Evolutionary conservation across 2,113 vertebrate species (phyloP), one percentile per base, ranked within the genome.

Genomic region (Gallinago jamesoni): DNA sequence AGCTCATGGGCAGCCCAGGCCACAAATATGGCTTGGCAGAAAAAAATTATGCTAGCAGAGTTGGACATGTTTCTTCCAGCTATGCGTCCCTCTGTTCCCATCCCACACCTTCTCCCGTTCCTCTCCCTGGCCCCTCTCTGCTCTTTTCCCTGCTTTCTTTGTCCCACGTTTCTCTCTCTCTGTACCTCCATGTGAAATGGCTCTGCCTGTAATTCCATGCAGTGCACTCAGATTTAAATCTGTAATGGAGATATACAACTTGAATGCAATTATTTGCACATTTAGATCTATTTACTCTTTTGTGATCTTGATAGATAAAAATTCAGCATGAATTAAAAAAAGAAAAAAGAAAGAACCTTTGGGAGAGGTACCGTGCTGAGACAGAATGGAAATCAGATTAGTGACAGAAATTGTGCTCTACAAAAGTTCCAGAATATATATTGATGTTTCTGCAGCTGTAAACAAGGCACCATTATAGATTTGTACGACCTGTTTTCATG

Each of bases 401-500:
- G 56, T 47, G 69, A 60, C 64, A 91, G 70, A 69, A 91, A 28
- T 8, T 59, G 37, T 43, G 47, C 39, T 64, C 25, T 68, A 53
- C 63, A 63, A 35, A 69, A 92, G 89, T 37, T 62, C 43, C 74
- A 87, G 63, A 75, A 27, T 35, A 33, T 56, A 13, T 25, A 27
- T 7, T 48, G 74, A n/a, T 57, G 10, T 73, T 70, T 64, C 7
- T 53, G 74, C 33, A 82, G 43, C 63, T 87, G 33, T 91, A 87
- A 83, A 41, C 39, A 97, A 97, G 95, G 96, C 96, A 97, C 85
- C 43, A 0, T 60, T 80, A 48, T 1, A 77, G 74, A 75, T 37
- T 41, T 63, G 27, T 35, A 31, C 0, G 1, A 57, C 19, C 33
- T 66, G 10, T 43, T 83, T 80, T 55, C 70, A 75, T 82, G 75